Conservation (phyloP, 2,888 invertebrate species). For the Embidobia sp. region DNA sequence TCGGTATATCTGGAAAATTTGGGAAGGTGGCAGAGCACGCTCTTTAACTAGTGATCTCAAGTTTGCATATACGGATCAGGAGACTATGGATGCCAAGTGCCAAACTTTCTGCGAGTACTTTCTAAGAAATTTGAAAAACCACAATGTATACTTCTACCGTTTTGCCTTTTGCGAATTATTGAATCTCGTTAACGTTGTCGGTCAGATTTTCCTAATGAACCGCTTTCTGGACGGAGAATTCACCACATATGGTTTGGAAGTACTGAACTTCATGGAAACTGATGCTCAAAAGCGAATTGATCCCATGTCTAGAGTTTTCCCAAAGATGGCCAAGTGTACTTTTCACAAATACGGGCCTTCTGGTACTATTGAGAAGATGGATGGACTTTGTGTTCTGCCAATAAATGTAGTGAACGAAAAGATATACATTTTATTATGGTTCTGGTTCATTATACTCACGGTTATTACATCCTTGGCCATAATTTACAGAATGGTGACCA, state of each 20-base stretch:
- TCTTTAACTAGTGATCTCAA: not conserved
- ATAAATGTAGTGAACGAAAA: conserved; percentile 97
- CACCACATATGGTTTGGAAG: conserved; percentile 94
- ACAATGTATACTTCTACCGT: conserved; percentile 93
- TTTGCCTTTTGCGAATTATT: conserved; percentile 94
- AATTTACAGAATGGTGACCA: not conserved
- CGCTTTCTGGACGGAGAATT: conserved; percentile 95
- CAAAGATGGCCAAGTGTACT: conserved; percentile 96
- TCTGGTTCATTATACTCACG: conserved; percentile 94
- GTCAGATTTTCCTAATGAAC: conserved; percentile 96
- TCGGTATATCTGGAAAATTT: conserved; percentile 95
- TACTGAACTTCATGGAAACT: conserved; percentile 93
- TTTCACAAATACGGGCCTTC: conserved; percentile 90
- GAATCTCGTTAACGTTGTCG: conserved; percentile 94
- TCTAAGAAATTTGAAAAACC: conserved; percentile 89
- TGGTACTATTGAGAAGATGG: not conserved
- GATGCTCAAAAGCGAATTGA: conserved; percentile 87
- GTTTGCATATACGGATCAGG: conserved; percentile 44
- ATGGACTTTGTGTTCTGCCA: conserved; percentile 83
- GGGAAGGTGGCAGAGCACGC: conserved; percentile 90
- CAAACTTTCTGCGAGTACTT: conserved; percentile 92
- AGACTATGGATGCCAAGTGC: conserved; percentile 85
- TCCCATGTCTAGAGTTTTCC: conserved; percentile 91
- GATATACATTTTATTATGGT: conserved; percentile 96
- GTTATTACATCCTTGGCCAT: not conserved